Evolutionary conservation across 2,797 vertebrate species (phyloP).

Genomic region (Limnodromus scolopaceus): DNA sequence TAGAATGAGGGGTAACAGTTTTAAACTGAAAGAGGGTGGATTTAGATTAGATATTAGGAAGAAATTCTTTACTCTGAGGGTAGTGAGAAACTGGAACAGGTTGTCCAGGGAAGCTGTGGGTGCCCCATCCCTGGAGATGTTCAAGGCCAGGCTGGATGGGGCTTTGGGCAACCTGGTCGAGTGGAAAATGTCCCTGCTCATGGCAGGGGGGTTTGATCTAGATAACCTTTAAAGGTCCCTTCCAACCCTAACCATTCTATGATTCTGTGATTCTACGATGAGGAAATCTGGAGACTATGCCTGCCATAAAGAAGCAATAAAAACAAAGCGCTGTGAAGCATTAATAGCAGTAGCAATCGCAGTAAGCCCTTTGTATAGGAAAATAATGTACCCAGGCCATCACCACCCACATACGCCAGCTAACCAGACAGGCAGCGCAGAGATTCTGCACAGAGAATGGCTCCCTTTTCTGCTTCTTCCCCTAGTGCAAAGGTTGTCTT

Average conservation of each 20-base stretch:
- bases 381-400: background rate
- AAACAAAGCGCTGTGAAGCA: background rate
- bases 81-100: background rate
- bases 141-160: background rate
- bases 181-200: background rate
- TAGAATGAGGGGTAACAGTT: background rate
- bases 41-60: background rate
- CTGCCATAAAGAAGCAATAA: background rate
- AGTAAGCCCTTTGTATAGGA: background rate
- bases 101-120: background rate
- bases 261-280: background rate
- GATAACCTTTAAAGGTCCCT: background rate
- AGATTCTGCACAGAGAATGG: background rate
- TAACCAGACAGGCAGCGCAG: fast-evolving
- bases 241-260: background rate
- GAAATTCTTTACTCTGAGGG: background rate
- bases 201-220: background rate
- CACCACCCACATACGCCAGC: background rate
- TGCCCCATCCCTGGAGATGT: background rate
- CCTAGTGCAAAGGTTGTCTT: fast-evolving
- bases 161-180: background rate
- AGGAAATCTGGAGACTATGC: background rate
- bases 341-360: background rate
- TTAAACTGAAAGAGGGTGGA: background rate
- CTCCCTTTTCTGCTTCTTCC: background rate